Percentiles rank a stretch among this genome's conserved stretches.
These are phyloP conservation scores for Lepidochrysops patricia DNA, from an alignment of 2,888 invertebrate species.

Conservation along the genomic window DNA sequence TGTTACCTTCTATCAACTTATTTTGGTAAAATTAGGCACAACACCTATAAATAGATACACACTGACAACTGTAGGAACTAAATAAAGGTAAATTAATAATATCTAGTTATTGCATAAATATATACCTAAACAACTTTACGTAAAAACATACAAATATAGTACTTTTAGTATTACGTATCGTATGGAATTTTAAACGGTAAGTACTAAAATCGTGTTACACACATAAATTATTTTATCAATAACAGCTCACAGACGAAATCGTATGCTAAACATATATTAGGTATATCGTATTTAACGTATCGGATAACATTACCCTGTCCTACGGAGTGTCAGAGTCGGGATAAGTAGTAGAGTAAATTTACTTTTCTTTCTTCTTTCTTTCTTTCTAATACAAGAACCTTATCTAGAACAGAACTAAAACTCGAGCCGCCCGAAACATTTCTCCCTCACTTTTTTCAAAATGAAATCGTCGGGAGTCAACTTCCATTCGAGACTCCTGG, in stretches of 20 bases:
- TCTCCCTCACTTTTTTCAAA: constrained; percentile 48
- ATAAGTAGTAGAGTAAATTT: too few species aligned
- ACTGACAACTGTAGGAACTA: constrained; percentile 3
- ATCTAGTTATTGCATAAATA: not conserved
- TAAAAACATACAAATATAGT: constrained; percentile 6
- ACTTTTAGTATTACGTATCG: constrained; percentile 1
- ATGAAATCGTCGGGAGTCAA: constrained; percentile 51
- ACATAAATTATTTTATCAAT: constrained; percentile 2
- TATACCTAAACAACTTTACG: not conserved
- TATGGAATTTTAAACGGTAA: not conserved
- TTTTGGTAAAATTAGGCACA: not conserved
- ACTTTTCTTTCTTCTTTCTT: too few species aligned
- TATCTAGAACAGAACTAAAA: constrained; percentile 36
- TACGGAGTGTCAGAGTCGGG: constrained; percentile 43
- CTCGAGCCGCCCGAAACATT: constrained; percentile 52
- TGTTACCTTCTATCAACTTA: not conserved
- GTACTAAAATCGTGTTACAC: not conserved
- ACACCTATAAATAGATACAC: not conserved
- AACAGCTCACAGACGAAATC: not conserved
- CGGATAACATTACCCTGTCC: constrained; percentile 51
- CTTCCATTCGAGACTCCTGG: constrained; percentile 44
- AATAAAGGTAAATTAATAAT: not conserved
- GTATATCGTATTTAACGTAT: not conserved
- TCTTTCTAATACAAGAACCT: not conserved
- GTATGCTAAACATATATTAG: not conserved